These are phyloP conservation scores for Lycaon pictus DNA, from an alignment of 2,113 vertebrate genomes.

Conservation along the genomic window DNA sequence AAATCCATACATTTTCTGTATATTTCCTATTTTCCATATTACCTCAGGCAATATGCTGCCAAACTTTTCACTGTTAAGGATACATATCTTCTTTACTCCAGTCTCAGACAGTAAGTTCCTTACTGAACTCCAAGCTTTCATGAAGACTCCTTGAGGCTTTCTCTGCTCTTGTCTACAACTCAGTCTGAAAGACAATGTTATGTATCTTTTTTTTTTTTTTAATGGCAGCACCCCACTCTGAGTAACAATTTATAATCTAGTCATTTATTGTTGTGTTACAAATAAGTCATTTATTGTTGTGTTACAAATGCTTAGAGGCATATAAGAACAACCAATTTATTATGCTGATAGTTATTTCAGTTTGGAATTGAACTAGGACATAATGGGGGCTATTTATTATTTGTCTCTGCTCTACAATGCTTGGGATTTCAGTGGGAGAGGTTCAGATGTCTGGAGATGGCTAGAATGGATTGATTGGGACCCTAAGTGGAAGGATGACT, in stretches of 20 bases:
- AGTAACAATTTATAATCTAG: neutral
- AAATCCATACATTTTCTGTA: neutral
- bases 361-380: neutral
- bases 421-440: neutral
- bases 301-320: neutral
- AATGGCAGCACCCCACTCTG: neutral
- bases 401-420: neutral
- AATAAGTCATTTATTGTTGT: neutral
- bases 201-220: neutral
- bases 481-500: neutral
- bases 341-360: neutral
- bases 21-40: constrained; percentile 38
- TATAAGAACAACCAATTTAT: neutral
- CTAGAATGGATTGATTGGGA: neutral
- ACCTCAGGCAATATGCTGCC: neutral
- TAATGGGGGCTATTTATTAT: neutral
- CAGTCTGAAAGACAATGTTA: neutral
- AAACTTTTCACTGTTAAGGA: neutral
- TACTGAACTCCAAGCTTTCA: neutral
- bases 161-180: neutral
- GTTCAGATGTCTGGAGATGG: neutral
- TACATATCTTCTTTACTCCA: neutral
- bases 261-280: neutral
- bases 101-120: neutral
- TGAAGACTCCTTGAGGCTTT: neutral